Conservation (phyloP, 2,888 invertebrate species). For the Xanthia icteritia region DNA sequence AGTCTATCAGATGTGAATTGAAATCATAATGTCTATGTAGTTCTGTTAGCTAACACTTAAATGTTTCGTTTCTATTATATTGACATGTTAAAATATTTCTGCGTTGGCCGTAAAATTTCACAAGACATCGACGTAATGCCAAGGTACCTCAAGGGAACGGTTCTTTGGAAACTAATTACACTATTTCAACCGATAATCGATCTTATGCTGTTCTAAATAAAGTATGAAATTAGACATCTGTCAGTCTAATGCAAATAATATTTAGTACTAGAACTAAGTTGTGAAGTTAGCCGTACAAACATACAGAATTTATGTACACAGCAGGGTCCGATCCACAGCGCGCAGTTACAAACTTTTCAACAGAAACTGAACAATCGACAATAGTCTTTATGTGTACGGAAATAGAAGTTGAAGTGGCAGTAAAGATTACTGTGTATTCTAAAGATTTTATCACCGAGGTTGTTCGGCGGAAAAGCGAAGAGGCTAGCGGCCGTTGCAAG, state of each 20-base stretch:
- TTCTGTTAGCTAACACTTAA: conserved; percentile 20
- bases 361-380: conserved; percentile 51
- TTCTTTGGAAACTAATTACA: conserved; percentile 34
- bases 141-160: conserved; percentile 53
- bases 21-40: conserved; percentile 18
- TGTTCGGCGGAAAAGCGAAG: conserved; percentile 74
- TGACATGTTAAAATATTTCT: conserved; percentile 49
- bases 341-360: conserved; percentile 54
- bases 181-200: conserved; percentile 23
- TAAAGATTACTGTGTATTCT: conserved; percentile 46
- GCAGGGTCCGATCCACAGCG: conserved; percentile 66
- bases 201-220: conserved; percentile 20
- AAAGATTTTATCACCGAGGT: conserved; percentile 76
- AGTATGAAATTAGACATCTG: conserved; percentile 32
- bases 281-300: conserved; percentile 67
- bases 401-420: conserved; percentile 52
- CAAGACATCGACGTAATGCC: conserved; percentile 49
- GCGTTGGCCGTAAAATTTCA: conserved; percentile 56
- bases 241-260: conserved; percentile 36
- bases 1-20: neutral
- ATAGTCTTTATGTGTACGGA: conserved; percentile 46
- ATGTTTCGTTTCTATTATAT: conserved; percentile 27
- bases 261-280: conserved; percentile 49
- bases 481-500: conserved; percentile 66
- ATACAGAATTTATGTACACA: conserved; percentile 68